phyloP scores from a whole-genome alignment of 2,797 vertebrate species.

The Carcharodon carcharias region DNA sequence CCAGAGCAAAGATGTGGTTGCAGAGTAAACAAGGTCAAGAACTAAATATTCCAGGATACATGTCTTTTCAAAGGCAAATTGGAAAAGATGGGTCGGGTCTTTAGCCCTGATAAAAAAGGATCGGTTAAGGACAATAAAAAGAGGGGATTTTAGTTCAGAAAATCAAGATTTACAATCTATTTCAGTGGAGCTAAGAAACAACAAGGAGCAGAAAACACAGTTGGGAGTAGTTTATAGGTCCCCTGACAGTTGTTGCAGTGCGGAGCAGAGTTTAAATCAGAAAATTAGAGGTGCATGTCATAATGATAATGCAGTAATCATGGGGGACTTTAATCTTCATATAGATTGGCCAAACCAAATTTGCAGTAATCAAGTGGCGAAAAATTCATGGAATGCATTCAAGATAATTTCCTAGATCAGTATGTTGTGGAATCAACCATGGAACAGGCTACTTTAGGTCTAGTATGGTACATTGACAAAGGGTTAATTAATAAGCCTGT shows the following conservation, averaged over 20 bases:
- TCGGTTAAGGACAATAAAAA: neutral
- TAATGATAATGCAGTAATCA: neutral
- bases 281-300: neutral
- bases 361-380: neutral
- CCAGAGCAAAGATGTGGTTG: too few relatives aligned
- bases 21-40: too few relatives aligned
- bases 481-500: too few relatives aligned
- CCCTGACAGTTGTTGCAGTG: neutral
- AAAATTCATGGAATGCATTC: neutral
- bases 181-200: neutral
- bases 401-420: neutral
- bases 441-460: neutral
- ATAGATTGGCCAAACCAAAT: neutral
- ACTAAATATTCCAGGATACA: neutral
- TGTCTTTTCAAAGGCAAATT: neutral
- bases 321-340: neutral
- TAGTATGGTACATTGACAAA: neutral
- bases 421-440: neutral
- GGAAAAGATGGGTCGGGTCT: neutral
- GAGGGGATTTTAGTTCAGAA: neutral
- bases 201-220: neutral
- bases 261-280: neutral
- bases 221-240: neutral
- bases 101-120: neutral
- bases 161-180: neutral